phyloP scores from a whole-genome alignment of 2,888 invertebrate genomes.

The Lasius platythorax region DNA sequence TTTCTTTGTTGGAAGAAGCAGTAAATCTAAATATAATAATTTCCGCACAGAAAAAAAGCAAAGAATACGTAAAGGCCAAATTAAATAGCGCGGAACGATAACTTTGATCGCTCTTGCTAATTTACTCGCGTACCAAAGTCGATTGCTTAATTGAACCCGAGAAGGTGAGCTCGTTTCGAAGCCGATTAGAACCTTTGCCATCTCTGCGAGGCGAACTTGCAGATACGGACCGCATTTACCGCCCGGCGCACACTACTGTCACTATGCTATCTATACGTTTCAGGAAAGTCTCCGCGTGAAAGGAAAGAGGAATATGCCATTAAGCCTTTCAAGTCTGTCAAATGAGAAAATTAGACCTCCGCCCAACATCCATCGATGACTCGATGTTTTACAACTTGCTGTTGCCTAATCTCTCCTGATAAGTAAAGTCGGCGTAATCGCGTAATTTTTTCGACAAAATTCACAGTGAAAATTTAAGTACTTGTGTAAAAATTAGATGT shows the following conservation, averaged over 20 bases:
- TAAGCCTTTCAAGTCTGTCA: conserved; percentile 61
- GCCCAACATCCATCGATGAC: background rate
- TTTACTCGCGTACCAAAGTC: conserved; percentile 58
- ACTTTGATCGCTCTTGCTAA: conserved; percentile 47
- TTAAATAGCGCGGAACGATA: conserved; percentile 17
- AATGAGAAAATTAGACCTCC: conserved; percentile 68
- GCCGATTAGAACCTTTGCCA: conserved; percentile 57
- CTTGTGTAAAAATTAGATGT: background rate
- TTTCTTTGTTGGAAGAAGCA: background rate
- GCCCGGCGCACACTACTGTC: background rate
- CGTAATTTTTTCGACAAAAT: background rate
- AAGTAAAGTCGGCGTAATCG: background rate
- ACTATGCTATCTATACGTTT: conserved; percentile 31
- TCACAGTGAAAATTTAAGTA: background rate
- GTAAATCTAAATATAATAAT: background rate
- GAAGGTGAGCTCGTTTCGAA: conserved; percentile 49
- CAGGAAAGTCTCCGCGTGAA: background rate
- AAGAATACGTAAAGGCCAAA: background rate
- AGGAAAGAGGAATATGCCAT: conserved; percentile 55
- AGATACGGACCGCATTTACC: conserved; percentile 27
- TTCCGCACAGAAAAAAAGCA: background rate
- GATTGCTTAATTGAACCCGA: conserved; percentile 61
- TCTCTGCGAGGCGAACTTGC: conserved; percentile 11
- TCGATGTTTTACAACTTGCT: conserved; percentile 58
- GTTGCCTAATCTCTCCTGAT: conserved; percentile 40